Evolutionary conservation across 2,797 vertebrate genomes (phyloP).

Genomic region (Pygocentrus nattereri): DNA sequence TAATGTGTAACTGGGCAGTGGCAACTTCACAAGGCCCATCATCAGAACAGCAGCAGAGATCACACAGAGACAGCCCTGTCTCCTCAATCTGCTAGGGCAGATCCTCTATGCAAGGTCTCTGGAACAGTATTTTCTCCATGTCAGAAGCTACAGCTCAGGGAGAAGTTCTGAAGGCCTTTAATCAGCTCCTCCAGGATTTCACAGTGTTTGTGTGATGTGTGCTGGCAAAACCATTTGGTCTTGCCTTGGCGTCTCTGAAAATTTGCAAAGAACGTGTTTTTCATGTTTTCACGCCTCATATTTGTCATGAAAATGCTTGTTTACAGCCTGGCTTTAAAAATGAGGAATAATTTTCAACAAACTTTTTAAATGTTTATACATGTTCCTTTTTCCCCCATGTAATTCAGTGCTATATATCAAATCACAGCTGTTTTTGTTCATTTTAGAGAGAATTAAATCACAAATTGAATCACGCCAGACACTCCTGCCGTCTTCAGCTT

Average conservation of each 20-base stretch:
- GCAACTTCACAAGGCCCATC: slow-evolving; percentile 73
- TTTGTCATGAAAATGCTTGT: neutral
- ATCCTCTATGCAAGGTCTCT: slow-evolving; percentile 67
- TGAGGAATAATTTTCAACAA: too few species aligned
- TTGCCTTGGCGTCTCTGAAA: neutral
- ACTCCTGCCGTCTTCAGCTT: too few species aligned
- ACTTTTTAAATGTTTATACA: too few species aligned
- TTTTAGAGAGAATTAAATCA: too few species aligned
- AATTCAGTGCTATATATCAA: too few species aligned
- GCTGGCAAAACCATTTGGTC: slow-evolving; percentile 9
- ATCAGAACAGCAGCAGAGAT: slow-evolving; percentile 68
- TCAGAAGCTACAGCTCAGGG: slow-evolving; percentile 53
- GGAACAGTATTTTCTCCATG: slow-evolving; percentile 69
- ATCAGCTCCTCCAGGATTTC: slow-evolving; percentile 51
- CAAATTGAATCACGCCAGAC: too few species aligned
- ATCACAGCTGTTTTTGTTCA: too few species aligned
- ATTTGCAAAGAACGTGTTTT: neutral
- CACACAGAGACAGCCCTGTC: slow-evolving; percentile 65
- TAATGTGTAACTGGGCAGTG: slow-evolving; percentile 74
- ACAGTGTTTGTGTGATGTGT: neutral
- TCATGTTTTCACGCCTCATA: too few species aligned
- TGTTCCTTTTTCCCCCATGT: neutral
- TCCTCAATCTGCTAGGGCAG: slow-evolving; percentile 44
- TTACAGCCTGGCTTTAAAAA: neutral
- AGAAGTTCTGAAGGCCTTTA: slow-evolving; percentile 64